Percentiles rank a stretch among this genome's conserved stretches.
Conservation (phyloP, 1,140 invertebrate genomes). For the Dendrolimus punctatus region DNA sequence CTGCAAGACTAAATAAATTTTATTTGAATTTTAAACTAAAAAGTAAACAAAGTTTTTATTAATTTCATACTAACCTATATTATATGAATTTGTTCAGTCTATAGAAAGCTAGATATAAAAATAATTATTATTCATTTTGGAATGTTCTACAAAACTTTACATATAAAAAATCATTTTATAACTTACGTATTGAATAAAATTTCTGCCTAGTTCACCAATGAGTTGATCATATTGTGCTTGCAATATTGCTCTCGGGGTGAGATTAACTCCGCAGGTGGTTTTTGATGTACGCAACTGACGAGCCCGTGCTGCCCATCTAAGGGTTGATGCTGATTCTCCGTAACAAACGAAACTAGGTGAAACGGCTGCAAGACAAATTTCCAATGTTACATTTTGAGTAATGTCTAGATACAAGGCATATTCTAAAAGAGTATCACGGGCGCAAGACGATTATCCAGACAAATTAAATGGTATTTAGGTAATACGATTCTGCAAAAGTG, state of each 20-base stretch:
- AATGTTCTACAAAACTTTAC: too few relatives aligned
- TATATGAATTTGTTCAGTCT: too few relatives aligned
- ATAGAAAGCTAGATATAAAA: too few relatives aligned
- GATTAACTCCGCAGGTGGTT: slow-evolving; percentile 67
- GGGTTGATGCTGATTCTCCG: slow-evolving; percentile 80
- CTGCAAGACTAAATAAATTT: too few relatives aligned
- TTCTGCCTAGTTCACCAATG: slow-evolving; percentile 33
- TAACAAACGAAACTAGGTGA: slow-evolving; percentile 79
- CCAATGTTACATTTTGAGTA: too few relatives aligned
- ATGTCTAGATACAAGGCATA: too few relatives aligned
- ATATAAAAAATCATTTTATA: not conserved
- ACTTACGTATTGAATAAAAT: slow-evolving; percentile 51
- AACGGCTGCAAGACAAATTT: slow-evolving; percentile 69
- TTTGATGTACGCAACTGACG: slow-evolving; percentile 74
- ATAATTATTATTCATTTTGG: too few relatives aligned
- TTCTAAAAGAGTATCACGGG: too few relatives aligned
- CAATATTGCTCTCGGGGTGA: slow-evolving; percentile 67
- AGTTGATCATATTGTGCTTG: slow-evolving; percentile 51
- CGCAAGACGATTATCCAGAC: too few relatives aligned
- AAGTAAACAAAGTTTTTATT: not conserved
- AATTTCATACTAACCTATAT: too few relatives aligned
- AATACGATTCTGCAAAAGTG: too few relatives aligned
- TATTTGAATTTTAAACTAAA: not conserved
- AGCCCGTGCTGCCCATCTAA: slow-evolving; percentile 79
- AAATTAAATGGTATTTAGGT: too few relatives aligned